Evolutionary conservation across 53 echinoderm and acorn worm genomes (phyloP).

Genomic region (Apostichopus leukothele): DNA sequence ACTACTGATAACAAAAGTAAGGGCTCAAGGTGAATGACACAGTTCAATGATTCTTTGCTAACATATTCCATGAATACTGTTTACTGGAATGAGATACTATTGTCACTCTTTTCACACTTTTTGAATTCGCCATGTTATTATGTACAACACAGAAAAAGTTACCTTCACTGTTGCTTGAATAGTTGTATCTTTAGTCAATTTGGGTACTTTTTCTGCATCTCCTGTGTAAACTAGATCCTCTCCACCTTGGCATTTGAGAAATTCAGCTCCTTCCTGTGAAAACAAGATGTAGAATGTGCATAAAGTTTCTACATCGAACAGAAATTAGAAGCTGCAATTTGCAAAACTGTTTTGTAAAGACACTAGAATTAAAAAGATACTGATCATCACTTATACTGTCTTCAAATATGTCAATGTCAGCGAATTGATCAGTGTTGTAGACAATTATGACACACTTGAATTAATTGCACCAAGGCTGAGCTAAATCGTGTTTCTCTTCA

Average conservation of each 20-base stretch:
- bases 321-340: no score
- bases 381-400: no score
- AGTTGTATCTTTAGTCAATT: slow-evolving; percentile 75
- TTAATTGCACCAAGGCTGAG: no score
- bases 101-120: no score
- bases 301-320: no score
- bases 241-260: slow-evolving; percentile 75
- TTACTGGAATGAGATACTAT: neutral
- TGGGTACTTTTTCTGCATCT: slow-evolving; percentile 33
- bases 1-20: slow-evolving; percentile 31
- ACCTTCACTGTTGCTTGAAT: slow-evolving; percentile 92
- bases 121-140: no score
- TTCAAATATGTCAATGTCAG: no score
- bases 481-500: no score
- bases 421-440: no score
- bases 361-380: no score
- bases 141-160: neutral
- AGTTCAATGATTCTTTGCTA: neutral
- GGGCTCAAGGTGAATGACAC: neutral
- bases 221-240: slow-evolving; percentile 68
- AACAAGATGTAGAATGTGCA: neutral
- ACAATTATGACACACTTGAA: no score
- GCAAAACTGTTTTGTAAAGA: no score
- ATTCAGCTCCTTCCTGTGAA: slow-evolving; percentile 86
- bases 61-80: neutral